These are phyloP conservation scores for Macrotrachela quadricornifera DNA, from an alignment of 1,140 invertebrate genomes.

Conservation along the genomic window DNA sequence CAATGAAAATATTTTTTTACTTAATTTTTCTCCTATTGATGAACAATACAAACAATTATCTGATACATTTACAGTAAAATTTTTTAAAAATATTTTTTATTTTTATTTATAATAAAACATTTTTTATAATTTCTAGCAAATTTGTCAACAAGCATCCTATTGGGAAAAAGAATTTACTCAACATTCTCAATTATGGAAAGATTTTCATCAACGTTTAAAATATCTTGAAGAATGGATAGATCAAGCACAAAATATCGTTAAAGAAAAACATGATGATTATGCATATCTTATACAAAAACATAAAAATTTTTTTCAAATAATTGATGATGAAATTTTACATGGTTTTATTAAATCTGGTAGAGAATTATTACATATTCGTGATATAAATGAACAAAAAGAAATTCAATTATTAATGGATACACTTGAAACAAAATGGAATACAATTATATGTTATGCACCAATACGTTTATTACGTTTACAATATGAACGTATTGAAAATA, in stretches of 20 bases:
- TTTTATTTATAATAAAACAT: no score
- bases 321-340: neutral
- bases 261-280: constrained; percentile 4
- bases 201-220: constrained; percentile 2
- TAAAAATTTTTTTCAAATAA: constrained; percentile 3
- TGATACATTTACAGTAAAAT: no score
- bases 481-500: neutral
- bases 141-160: no score
- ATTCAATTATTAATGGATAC: constrained; percentile 6
- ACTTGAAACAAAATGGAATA: constrained; percentile 7
- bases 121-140: no score
- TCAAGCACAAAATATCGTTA: neutral
- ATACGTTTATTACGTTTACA: constrained; percentile 1
- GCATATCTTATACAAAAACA: constrained; percentile 3
- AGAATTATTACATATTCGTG: constrained; percentile 2
- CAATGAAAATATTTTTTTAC: no score
- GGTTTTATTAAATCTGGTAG: neutral
- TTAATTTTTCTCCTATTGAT: no score
- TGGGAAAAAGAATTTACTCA: constrained; percentile 4
- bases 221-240: constrained; percentile 1
- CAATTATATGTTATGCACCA: constrained; percentile 1
- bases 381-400: neutral
- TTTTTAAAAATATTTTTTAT: no score
- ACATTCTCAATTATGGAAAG: constrained; percentile 1
- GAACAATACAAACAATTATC: no score